Percentiles rank a stretch among this genome's conserved stretches.
Evolutionary conservation across 2,797 vertebrate genomes (phyloP).

Genomic region (Lemur catta): DNA sequence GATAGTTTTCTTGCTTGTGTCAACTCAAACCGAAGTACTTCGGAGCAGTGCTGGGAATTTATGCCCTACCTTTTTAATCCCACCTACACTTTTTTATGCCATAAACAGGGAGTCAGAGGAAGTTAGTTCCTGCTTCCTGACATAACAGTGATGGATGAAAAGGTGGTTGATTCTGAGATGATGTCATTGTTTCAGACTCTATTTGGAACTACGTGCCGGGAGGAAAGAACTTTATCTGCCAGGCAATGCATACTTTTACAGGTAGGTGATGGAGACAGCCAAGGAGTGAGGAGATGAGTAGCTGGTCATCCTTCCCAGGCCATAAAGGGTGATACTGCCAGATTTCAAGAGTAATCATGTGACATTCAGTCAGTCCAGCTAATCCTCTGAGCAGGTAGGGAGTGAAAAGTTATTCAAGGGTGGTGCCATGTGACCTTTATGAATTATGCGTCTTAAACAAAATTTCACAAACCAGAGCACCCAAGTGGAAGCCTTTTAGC

Average conservation of each 20-base stretch:
- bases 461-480: conserved; percentile 85
- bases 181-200: background rate
- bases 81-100: background rate
- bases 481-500: conserved; percentile 86
- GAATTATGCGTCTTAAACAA: conserved; percentile 93
- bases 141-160: background rate
- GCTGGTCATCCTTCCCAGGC: conserved; percentile 52
- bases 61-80: background rate
- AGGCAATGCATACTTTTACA: background rate
- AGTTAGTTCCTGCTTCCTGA: conserved; percentile 3
- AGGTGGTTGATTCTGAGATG: background rate
- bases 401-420: conserved; percentile 84
- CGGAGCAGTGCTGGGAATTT: conserved; percentile 1
- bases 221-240: background rate
- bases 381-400: conserved; percentile 76
- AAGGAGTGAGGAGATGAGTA: conserved; percentile 54
- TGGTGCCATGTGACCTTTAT: conserved; percentile 87
- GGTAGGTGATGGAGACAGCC: rapidly evolving
- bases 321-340: conserved; percentile 74
- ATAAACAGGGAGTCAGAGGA: background rate
- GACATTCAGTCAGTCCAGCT: conserved; percentile 68
- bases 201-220: background rate
- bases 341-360: conserved; percentile 61
- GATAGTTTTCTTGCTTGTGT: conserved; percentile 61
- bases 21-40: conserved; percentile 71